phyloP scores from a whole-genome alignment of 2,888 invertebrate genomes.

The Eristalis tenax region DNA sequence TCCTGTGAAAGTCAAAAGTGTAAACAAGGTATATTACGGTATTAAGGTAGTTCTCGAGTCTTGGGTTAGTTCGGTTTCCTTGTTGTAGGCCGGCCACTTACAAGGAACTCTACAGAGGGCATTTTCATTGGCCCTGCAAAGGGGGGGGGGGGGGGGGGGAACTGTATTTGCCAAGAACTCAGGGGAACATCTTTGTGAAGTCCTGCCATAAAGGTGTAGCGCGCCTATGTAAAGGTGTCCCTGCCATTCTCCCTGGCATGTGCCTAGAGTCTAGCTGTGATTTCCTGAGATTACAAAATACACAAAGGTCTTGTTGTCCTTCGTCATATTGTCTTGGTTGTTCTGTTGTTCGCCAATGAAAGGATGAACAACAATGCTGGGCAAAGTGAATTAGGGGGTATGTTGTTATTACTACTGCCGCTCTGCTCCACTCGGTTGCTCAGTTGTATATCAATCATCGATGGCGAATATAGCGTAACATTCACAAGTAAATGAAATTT shows the following conservation, averaged over 20 bases:
- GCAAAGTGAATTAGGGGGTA: conserved; percentile 56
- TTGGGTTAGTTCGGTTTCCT: conserved; percentile 49
- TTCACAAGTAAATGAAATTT: conserved; percentile 58
- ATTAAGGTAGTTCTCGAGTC: conserved; percentile 55
- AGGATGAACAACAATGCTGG: conserved; percentile 14
- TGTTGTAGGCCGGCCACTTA: conserved; percentile 15
- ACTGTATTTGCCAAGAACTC: conserved; percentile 42
- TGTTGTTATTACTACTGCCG: not conserved
- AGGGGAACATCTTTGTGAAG: conserved; percentile 44
- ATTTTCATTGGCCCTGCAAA: not conserved
- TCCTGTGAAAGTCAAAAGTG: conserved; percentile 65
- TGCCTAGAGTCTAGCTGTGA: conserved; percentile 21
- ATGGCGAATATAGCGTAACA: conserved; percentile 37
- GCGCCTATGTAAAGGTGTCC: conserved; percentile 12
- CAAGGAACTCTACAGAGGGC: conserved; percentile 19
- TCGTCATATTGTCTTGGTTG: conserved; percentile 9
- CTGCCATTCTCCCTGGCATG: not conserved
- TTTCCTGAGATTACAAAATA: conserved; percentile 62
- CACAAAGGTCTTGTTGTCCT: conserved; percentile 66
- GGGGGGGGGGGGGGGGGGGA: too few species aligned
- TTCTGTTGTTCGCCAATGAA: not conserved
- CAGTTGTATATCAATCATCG: conserved; percentile 51
- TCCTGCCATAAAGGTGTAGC: conserved; percentile 19
- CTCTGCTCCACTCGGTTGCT: not conserved
- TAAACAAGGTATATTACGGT: conserved; percentile 67